Base-by-base conservation (phyloP, 1,140 invertebrate genomes). In the Zaprionus camerounensis region DNA sequence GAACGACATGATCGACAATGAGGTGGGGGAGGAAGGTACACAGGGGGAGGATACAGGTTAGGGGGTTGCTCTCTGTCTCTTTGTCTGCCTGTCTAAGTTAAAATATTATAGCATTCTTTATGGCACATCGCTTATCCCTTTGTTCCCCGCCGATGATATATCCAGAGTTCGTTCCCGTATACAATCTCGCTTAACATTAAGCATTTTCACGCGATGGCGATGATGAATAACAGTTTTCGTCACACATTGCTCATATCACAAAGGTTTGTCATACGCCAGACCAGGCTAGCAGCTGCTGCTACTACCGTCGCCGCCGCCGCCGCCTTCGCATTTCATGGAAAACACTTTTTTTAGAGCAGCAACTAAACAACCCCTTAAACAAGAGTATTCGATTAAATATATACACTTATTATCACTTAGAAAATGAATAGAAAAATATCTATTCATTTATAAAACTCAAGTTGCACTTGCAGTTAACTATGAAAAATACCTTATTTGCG, bases 401-500 rank as follows among this genome's bases (percentile, higher is more conserved):
- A 46, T 56, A 26, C 55, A 72, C 55, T 55, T 66, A 57, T 20
- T 58, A 59, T n/a, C 62, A 76, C 61, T 64, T 28, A 5, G 44
- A 5, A 28, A 36, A 57, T 6, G 3, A 3, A 7, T 44, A 26
- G 3, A 64, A 36, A 56, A 17, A 17, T n/a, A 22, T 41, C 22
- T 70, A 34, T 58, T 38, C 38, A 49, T 44, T 55, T 20, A 68
- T 26, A 56, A 31, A 1, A 24, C 3, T 6, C 53, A 66, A 67
- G n/a, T 31, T 75, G 58, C 70, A 77, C 51, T 73, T 68, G 64
- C 59, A 74, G 20, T 63, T 11, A 59, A 9, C 41, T 28, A 58
- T 38, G 20, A 58, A 55, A 70, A 75, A 78, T 76, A 78, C 78
- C 84, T 88, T 76, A 75, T 71, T 71, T 75, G 81, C 62, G 67